Percentiles rank a stretch among this genome's conserved stretches.
Evolutionary conservation across 2,888 invertebrate species (phyloP).

Genomic region (Muschampia staudingeri): DNA sequence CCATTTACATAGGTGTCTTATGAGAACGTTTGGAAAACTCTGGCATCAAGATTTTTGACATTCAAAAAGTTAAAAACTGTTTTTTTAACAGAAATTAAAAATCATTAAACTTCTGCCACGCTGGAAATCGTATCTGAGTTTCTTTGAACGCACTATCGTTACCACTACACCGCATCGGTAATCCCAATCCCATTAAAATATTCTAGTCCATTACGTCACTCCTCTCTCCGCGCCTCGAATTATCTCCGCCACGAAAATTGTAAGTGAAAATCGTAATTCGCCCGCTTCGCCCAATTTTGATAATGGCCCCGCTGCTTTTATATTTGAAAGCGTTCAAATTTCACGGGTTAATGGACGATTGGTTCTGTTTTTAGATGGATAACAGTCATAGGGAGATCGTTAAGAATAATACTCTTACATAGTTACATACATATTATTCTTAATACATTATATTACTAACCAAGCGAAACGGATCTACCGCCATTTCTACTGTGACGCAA

Average conservation of each 20-base stretch:
- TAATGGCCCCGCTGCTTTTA: slow-evolving; percentile 57
- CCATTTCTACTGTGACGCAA: not conserved
- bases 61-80: too few relatives aligned
- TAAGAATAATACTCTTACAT: not conserved
- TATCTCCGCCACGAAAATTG: slow-evolving; percentile 57
- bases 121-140: too few relatives aligned
- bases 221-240: slow-evolving; percentile 47
- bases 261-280: slow-evolving; percentile 63
- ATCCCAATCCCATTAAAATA: slow-evolving; percentile 22
- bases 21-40: too few relatives aligned
- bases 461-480: not conserved
- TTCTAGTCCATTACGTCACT: slow-evolving; percentile 33
- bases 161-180: not conserved
- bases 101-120: too few relatives aligned
- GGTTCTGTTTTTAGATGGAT: slow-evolving; percentile 2
- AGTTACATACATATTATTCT: too few relatives aligned
- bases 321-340: slow-evolving; percentile 51
- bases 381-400: not conserved
- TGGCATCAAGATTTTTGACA: too few relatives aligned
- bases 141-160: not conserved
- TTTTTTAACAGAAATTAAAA: too few relatives aligned
- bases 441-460: not conserved
- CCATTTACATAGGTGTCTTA: too few relatives aligned
- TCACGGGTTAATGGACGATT: slow-evolving; percentile 42
- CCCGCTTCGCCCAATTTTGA: slow-evolving; percentile 55